A percentile compares a stretch with the other conserved stretches of the same genome.
phyloP scores from a whole-genome alignment of 2,113 vertebrate genomes.

The Spheniscus mendiculus region DNA sequence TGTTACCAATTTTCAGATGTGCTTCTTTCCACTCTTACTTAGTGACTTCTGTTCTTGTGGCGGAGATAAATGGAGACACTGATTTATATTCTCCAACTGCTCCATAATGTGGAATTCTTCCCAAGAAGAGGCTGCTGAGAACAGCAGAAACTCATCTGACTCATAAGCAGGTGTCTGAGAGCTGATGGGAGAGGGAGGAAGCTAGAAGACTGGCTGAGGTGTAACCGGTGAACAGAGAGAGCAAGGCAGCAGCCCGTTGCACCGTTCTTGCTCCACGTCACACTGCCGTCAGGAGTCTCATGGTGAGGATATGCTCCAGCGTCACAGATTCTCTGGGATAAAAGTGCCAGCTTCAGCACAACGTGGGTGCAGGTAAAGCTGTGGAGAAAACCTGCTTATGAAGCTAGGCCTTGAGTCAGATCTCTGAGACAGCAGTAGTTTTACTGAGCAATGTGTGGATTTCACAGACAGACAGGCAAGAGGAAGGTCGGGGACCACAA shows the following conservation, averaged over 20 bases:
- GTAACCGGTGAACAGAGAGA: fast-evolving
- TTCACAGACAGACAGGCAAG: background rate
- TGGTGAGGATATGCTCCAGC: background rate
- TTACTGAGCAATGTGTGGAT: background rate
- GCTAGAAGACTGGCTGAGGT: background rate
- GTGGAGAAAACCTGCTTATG: background rate
- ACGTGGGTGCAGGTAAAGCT: background rate
- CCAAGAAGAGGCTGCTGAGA: background rate
- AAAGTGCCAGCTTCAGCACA: background rate
- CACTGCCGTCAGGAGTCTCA: too few species aligned
- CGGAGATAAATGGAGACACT: background rate
- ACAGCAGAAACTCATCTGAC: too few species aligned
- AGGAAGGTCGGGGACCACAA: background rate
- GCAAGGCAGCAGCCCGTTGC: background rate
- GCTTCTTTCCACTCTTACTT: background rate
- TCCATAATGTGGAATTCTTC: background rate
- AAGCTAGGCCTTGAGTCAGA: background rate
- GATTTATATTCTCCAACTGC: background rate
- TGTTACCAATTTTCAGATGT: background rate
- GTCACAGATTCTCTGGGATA: background rate
- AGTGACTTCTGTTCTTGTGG: background rate
- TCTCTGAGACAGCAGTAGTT: background rate
- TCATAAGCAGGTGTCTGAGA: too few species aligned
- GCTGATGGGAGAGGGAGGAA: too few species aligned
- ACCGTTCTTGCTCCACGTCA: background rate